Evolutionary conservation across 2,113 vertebrate genomes (phyloP).

Genomic region (Plecturocebus donacophilus): DNA sequence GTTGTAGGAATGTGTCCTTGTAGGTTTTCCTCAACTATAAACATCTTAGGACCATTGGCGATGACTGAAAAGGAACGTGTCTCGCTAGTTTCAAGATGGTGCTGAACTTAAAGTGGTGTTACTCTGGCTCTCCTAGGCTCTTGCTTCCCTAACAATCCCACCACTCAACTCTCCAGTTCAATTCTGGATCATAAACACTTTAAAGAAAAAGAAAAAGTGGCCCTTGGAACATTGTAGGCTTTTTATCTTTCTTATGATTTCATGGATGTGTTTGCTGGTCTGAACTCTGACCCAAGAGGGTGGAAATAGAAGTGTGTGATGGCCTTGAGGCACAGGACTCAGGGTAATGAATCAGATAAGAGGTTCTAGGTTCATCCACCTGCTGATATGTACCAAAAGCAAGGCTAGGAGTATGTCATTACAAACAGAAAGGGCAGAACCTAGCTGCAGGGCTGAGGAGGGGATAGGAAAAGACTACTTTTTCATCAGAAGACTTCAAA

Average conservation of each 20-base stretch:
- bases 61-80: no score
- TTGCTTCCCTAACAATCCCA: not conserved
- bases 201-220: not conserved
- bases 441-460: not conserved
- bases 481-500: not conserved
- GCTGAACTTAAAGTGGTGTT: no score
- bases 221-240: not conserved
- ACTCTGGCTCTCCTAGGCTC: not conserved
- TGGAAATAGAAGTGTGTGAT: not conserved
- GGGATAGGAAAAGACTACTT: not conserved
- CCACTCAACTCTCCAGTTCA: not conserved
- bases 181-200: not conserved
- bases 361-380: not conserved
- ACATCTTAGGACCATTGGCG: no score
- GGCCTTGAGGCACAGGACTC: not conserved
- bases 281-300: not conserved
- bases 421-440: not conserved
- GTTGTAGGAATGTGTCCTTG: no score
- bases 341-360: not conserved
- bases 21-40: no score
- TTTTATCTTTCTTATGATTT: slow-evolving; percentile 2
- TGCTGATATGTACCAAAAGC: not conserved
- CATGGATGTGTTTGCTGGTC: not conserved
- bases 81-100: no score
- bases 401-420: not conserved